phyloP scores from a whole-genome alignment of 2,797 vertebrate species.

The Schizopygopsis malacanthus region DNA sequence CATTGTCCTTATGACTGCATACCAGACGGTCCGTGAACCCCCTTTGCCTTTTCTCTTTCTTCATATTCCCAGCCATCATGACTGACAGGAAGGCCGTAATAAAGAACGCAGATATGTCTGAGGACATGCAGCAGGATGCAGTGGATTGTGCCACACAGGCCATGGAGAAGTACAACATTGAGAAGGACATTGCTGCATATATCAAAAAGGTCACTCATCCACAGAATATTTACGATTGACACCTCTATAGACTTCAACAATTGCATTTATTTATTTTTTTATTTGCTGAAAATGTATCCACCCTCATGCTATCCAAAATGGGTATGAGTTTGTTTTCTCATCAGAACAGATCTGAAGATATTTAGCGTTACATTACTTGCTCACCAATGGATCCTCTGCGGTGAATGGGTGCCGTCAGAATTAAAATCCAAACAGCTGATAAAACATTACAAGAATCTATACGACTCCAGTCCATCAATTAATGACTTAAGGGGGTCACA shows the following conservation, averaged over 20 bases:
- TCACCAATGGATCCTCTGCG: neutral
- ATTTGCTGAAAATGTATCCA: neutral
- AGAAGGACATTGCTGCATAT: constrained; percentile 98
- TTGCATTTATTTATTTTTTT: too few relatives aligned
- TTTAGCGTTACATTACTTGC: neutral
- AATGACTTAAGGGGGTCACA: neutral
- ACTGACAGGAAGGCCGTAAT: constrained; percentile 98
- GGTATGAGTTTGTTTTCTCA: neutral
- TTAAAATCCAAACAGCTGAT: neutral
- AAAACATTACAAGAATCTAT: neutral
- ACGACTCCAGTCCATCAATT: neutral
- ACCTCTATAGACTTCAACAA: neutral
- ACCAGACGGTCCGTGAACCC: neutral
- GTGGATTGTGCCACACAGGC: constrained; percentile 98
- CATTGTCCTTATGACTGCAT: neutral
- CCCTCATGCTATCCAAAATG: neutral
- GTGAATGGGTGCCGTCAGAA: neutral
- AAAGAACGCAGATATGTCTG: constrained; percentile 99
- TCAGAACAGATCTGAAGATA: neutral
- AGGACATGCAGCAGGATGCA: constrained; percentile 99
- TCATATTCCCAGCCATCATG: constrained; percentile 80
- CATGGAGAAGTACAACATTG: constrained; percentile 99
- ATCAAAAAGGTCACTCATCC: constrained; percentile 89
- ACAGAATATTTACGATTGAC: neutral
- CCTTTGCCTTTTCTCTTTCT: constrained; percentile 8